Evolutionary conservation across 2,888 invertebrate species (phyloP).

Genomic region (Holacanthella duospinosa): DNA sequence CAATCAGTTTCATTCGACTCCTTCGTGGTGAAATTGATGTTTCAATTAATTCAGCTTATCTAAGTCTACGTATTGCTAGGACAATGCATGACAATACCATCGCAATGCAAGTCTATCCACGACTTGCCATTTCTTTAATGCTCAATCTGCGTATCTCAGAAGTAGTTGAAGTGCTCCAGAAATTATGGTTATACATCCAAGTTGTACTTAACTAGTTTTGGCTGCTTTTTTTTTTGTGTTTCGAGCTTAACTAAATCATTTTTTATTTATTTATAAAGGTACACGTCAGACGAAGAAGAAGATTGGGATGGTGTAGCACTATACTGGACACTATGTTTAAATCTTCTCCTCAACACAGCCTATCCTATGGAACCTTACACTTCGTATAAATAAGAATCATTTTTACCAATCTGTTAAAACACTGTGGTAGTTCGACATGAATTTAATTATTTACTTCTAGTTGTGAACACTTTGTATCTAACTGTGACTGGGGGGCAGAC

Average conservation of each 20-base stretch:
- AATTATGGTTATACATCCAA: slow-evolving; percentile 20
- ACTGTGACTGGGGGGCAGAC: slow-evolving; percentile 25
- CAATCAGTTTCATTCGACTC: slow-evolving; percentile 15
- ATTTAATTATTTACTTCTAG: slow-evolving; percentile 7
- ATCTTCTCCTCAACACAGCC: slow-evolving; percentile 50
- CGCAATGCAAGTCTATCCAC: slow-evolving; percentile 20
- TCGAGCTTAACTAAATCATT: background rate
- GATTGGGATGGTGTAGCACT: slow-evolving; percentile 48
- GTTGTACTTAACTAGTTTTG: background rate
- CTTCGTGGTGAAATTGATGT: slow-evolving; percentile 23
- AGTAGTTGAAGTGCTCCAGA: slow-evolving; percentile 26
- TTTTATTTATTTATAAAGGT: slow-evolving; percentile 8
- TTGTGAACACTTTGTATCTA: slow-evolving; percentile 27
- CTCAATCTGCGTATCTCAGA: slow-evolving; percentile 23
- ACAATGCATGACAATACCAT: slow-evolving; percentile 28
- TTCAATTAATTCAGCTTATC: slow-evolving; percentile 18
- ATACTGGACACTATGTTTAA: slow-evolving; percentile 51
- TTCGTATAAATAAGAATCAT: slow-evolving; percentile 4
- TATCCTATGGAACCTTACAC: slow-evolving; percentile 31
- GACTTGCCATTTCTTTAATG: slow-evolving; percentile 16
- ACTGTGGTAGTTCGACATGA: background rate
- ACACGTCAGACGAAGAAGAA: slow-evolving; percentile 34
- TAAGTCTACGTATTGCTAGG: slow-evolving; percentile 23
- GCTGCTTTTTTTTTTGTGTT: no score
- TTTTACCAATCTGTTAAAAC: no score